Conservation (phyloP, 2,888 invertebrate species). For the Clostera curtula region DNA sequence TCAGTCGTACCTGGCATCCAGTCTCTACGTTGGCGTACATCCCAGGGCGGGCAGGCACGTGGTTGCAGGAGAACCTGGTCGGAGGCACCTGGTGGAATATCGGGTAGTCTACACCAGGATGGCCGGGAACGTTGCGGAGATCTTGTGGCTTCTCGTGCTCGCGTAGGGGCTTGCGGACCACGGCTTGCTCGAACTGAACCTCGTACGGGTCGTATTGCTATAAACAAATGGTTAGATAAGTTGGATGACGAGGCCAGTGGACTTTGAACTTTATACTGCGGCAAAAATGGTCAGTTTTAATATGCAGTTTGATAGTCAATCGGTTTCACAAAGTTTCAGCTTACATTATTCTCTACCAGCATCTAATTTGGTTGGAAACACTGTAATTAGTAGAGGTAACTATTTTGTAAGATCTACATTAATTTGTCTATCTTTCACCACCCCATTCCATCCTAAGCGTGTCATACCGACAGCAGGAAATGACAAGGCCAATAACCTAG, state of each 20-base stretch:
- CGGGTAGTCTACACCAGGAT: slow-evolving; percentile 87
- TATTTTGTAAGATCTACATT: no score
- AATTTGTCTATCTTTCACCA: no score
- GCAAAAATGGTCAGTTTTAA: no score
- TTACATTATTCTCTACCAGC: no score
- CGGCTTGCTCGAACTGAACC: slow-evolving; percentile 45
- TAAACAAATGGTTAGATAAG: slow-evolving; percentile 10
- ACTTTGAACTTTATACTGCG: slow-evolving; percentile 7
- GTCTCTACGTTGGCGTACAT: slow-evolving; percentile 95
- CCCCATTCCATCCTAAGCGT: no score
- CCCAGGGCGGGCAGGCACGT: slow-evolving; percentile 87
- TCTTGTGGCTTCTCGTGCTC: slow-evolving; percentile 82
- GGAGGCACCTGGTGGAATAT: slow-evolving; percentile 84
- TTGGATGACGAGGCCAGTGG: slow-evolving; percentile 8
- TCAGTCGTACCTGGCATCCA: slow-evolving; percentile 90
- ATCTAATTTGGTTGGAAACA: no score
- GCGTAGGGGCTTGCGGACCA: slow-evolving; percentile 56
- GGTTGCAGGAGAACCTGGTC: slow-evolving; percentile 85
- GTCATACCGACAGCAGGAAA: no score
- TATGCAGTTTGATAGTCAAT: no score
- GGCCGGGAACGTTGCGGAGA: slow-evolving; percentile 86
- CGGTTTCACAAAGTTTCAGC: no score
- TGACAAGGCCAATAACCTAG: no score
- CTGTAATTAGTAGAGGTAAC: no score
- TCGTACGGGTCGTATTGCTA: slow-evolving; percentile 56